A percentile compares a stretch with the other conserved stretches of the same genome.
These are phyloP conservation scores for Xestia c-nigrum DNA, from an alignment of 2,888 invertebrate species.

Conservation along the genomic window DNA sequence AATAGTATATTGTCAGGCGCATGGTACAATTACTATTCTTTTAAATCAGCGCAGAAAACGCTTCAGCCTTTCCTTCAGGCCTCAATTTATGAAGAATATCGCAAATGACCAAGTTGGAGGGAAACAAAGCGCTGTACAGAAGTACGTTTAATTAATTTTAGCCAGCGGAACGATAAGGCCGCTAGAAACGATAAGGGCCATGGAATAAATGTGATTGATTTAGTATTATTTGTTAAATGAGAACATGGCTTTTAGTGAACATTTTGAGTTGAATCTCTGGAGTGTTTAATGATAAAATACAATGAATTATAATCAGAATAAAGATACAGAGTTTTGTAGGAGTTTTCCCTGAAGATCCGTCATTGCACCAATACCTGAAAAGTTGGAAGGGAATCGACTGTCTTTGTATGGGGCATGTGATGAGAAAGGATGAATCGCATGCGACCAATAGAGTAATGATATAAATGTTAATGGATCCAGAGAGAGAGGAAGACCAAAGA, in stretches of 20 bases:
- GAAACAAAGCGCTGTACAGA: conserved; percentile 69
- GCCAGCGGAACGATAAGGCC: conserved; percentile 59
- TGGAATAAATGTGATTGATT: conserved; percentile 64
- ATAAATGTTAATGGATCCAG: too few relatives aligned
- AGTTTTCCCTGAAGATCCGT: neutral
- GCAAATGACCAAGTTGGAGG: conserved; percentile 66
- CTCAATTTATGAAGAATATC: conserved; percentile 59
- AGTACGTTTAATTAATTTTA: conserved; percentile 73
- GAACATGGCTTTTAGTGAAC: conserved; percentile 30
- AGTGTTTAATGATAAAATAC: neutral
- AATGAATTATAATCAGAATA: neutral
- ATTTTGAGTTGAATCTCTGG: conserved; percentile 26
- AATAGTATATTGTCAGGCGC: too few relatives aligned
- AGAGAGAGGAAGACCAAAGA: too few relatives aligned
- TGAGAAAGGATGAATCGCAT: too few relatives aligned
- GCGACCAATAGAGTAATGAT: too few relatives aligned
- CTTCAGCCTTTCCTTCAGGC: neutral
- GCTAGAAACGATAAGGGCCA: conserved; percentile 50
- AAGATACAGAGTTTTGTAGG: neutral
- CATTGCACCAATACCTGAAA: too few relatives aligned
- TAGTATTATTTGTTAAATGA: conserved; percentile 53
- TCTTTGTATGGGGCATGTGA: too few relatives aligned
- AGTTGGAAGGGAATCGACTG: too few relatives aligned
- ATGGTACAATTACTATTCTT: neutral
- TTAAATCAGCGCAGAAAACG: conserved; percentile 6